A percentile compares a stretch with the other conserved stretches of the same genome.
phyloP scores from a whole-genome alignment of 2,888 invertebrate genomes.

The Gymnocheta viridis region DNA sequence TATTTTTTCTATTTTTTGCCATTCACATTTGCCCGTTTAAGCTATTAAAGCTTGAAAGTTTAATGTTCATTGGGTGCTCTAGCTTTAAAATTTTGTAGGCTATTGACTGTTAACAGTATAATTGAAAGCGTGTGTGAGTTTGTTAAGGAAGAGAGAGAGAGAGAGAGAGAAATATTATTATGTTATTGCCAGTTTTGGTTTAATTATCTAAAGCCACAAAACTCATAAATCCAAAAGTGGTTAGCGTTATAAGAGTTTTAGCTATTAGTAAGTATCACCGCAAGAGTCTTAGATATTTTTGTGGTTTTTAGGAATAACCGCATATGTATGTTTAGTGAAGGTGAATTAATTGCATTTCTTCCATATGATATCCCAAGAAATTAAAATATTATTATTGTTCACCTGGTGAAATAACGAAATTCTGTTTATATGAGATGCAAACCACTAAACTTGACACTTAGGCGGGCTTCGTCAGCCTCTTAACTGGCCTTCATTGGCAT shows the following conservation, averaged over 20 bases:
- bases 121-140: background rate
- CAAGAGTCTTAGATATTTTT: background rate
- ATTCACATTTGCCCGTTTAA: conserved; percentile 4
- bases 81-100: conserved; percentile 17
- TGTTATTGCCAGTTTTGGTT: conserved; percentile 26
- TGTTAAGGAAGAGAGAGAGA: background rate
- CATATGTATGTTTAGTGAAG: background rate
- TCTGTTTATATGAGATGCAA: too few relatives aligned
- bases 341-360: background rate
- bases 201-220: conserved; percentile 33
- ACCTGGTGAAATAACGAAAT: too few relatives aligned
- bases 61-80: conserved; percentile 39
- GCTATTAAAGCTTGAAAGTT: conserved; percentile 13
- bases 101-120: conserved; percentile 33
- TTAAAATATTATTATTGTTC: too few relatives aligned
- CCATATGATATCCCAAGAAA: too few relatives aligned
- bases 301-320: background rate
- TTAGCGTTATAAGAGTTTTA: background rate
- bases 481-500: too few relatives aligned
- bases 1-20: background rate
- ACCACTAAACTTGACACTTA: too few relatives aligned
- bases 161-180: too few relatives aligned
- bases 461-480: too few relatives aligned
- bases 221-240: conserved; percentile 27
- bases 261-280: background rate